A percentile compares a stretch with the other conserved stretches of the same genome.
Evolutionary conservation across 64 coral and sea anemone genomes (phyloP).

Genomic region (Montipora sp.): DNA sequence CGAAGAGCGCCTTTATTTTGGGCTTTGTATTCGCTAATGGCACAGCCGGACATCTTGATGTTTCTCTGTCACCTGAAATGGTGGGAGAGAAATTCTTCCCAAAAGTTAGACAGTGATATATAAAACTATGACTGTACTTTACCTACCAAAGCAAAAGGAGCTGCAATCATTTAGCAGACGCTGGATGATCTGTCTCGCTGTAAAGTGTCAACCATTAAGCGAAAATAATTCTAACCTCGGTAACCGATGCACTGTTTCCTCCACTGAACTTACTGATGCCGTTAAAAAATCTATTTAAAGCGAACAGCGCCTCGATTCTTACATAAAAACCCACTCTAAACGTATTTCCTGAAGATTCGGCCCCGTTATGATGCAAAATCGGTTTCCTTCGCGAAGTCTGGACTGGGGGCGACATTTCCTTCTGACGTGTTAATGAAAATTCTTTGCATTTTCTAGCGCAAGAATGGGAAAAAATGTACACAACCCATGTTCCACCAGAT

Average conservation of each 20-base stretch:
- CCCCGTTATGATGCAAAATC: neutral
- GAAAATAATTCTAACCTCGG: conserved; percentile 7
- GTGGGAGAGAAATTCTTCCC: neutral
- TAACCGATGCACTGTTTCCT: neutral
- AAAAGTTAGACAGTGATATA: neutral
- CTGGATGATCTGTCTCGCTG: neutral
- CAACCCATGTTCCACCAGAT: too few relatives aligned
- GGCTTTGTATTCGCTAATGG: too few relatives aligned
- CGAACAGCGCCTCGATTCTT: neutral
- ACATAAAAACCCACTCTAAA: neutral
- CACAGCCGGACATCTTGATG: too few relatives aligned
- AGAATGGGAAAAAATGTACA: neutral
- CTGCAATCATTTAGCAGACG: neutral
- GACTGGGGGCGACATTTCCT: neutral
- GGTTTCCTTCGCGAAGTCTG: conserved; percentile 9
- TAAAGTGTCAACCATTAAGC: neutral
- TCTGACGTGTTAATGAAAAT: conserved; percentile 33
- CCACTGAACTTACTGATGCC: neutral
- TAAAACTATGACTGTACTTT: neutral
- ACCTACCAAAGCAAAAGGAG: neutral
- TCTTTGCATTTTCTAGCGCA: neutral
- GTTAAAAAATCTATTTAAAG: neutral
- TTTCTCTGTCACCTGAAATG: too few relatives aligned
- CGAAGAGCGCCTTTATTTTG: too few relatives aligned
- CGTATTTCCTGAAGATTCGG: conserved; percentile 37